phyloP scores from a whole-genome alignment of 1,140 invertebrate species.

The Atta colombica region DNA sequence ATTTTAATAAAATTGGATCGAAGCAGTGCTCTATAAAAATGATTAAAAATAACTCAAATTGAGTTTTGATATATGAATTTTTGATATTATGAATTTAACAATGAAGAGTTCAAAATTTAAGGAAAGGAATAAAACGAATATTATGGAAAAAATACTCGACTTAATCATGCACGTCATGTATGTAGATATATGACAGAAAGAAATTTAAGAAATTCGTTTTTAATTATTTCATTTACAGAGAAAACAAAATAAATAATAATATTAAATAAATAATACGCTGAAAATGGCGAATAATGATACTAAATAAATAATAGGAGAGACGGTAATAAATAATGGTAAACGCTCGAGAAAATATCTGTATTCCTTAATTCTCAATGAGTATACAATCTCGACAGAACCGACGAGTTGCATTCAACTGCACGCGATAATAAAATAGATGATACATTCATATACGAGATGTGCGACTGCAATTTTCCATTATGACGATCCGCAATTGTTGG shows the following conservation, averaged over 20 bases:
- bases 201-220: not conserved
- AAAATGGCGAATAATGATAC: no score
- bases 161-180: not conserved
- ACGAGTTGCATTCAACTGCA: not conserved
- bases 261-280: no score
- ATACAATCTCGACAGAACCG: not conserved
- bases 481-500: not conserved
- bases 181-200: not conserved
- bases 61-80: no score
- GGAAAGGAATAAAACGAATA: not conserved
- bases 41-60: no score
- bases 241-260: not conserved
- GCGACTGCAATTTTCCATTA: constrained; percentile 23
- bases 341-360: not conserved
- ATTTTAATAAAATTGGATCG: no score
- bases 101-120: not conserved
- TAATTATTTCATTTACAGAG: not conserved
- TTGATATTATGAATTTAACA: no score
- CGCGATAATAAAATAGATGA: constrained; percentile 9
- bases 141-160: not conserved
- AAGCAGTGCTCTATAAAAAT: no score
- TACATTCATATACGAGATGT: not conserved
- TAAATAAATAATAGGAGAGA: no score
- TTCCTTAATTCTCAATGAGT: not conserved
- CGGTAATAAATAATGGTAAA: not conserved